Conservation (phyloP, 37 sponge, comb jelly and placozoan species). For the Cliona cf. orientalis region DNA sequence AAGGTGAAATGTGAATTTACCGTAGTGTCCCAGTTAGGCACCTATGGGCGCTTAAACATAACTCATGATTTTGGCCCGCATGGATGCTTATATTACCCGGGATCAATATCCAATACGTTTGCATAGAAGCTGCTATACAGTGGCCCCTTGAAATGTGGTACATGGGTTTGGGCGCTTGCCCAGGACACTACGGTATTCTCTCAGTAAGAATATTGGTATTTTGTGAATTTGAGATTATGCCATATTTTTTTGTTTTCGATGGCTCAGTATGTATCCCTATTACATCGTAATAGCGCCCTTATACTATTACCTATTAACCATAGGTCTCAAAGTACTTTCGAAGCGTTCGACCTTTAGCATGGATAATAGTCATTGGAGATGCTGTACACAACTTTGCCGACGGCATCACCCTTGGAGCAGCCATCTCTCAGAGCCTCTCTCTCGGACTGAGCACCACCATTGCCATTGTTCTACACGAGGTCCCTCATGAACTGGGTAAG, state of each 20-base stretch:
- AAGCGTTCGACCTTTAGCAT: conserved; percentile 26
- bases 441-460: conserved; percentile 64
- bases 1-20: no score
- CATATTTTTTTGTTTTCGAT: no score
- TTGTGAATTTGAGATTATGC: conserved; percentile 12
- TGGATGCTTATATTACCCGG: no score
- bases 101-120: no score
- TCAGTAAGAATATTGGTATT: neutral
- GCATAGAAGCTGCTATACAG: no score
- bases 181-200: neutral
- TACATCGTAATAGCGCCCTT: no score
- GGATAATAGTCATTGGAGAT: conserved; percentile 64
- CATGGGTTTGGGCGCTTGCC: no score
- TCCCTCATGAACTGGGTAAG: conserved; percentile 86
- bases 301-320: neutral
- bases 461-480: conserved; percentile 62
- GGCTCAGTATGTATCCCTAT: no score
- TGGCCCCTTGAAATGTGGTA: no score
- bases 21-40: no score
- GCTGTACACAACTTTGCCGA: conserved; percentile 80
- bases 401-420: conserved; percentile 77
- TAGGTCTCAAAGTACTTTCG: neutral
- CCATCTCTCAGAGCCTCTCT: conserved; percentile 56
- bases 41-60: no score
- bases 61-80: no score